Base-by-base conservation (phyloP, 1,140 invertebrate genomes). In the Diploscapter pachys region DNA sequence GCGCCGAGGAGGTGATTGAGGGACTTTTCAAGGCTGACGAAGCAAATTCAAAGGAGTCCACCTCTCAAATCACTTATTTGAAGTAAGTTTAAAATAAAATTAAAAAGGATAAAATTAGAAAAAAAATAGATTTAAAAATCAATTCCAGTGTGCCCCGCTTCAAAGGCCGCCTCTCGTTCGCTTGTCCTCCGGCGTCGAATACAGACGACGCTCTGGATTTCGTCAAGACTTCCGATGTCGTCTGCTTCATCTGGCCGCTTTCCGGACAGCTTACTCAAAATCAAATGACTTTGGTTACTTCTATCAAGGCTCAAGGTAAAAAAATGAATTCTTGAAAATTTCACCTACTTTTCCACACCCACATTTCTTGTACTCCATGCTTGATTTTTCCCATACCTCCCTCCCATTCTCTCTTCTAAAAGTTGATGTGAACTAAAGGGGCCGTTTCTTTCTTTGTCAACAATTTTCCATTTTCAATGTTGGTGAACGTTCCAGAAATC, bases 241-340 rank as follows among this genome's bases (percentile, higher is more conserved):
- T 76, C 8, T 62, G 57, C 54, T 57, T 76, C 3, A 63, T 76
- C 6, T 76, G 75, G 75, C 75, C 75, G 31, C 52, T 76, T 4
- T 63, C 59, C 0, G 75, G 61, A 4, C 69, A 76, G 9, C 48
- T 76, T 54, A 61, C 69, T 8, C 62, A 76, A 54, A 72, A 71
- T 69, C 63, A 71, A 67, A 63, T 72, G 51, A 69, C 67, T 53
- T 59, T 76, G 13, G 13, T 76, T 8, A 71, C 65, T 53, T 55
- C 70, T 52, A 61, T 72, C 49, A 71, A 71, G 9, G 68, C 75
- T 0, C 57, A 76, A 50, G 75, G 75, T 3, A 53, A 9, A 31
- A 31, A 31, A 31, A 31, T 31, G 31, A 31, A 31, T 31, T 31
- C 31, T 31, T 31, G 31, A 31, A 31, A 31, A 31, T 31, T 31